Conservation (phyloP, 2,797 vertebrate genomes). For the Potorous gilbertii region DNA sequence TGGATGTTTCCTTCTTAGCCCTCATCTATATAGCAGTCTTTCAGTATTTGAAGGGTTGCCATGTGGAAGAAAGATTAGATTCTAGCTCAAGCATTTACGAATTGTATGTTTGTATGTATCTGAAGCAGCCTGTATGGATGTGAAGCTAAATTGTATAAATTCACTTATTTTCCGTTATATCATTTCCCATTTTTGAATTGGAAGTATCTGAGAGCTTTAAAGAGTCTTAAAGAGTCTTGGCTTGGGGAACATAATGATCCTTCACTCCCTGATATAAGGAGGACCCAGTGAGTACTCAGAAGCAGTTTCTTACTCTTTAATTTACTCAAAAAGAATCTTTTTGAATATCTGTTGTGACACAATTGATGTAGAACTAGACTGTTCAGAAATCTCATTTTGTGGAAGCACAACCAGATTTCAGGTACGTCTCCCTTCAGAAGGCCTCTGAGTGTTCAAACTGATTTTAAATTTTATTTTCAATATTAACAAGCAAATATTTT, state of each 20-base stretch:
- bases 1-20: background rate
- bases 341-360: background rate
- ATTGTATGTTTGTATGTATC: background rate
- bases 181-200: background rate
- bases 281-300: background rate
- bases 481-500: background rate
- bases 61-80: background rate
- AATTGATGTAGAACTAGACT: background rate
- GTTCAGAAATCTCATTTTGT: background rate
- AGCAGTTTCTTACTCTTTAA: background rate
- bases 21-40: background rate
- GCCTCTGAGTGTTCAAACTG: background rate
- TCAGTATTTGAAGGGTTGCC: background rate
- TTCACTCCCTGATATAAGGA: background rate
- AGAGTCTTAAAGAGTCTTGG: too few relatives aligned
- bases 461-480: background rate
- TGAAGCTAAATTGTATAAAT: background rate
- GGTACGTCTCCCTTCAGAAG: background rate
- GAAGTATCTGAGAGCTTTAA: background rate
- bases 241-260: background rate
- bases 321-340: background rate
- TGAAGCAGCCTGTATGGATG: background rate
- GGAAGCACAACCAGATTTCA: background rate
- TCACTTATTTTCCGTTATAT: background rate
- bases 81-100: background rate